Conservation (phyloP, 2,888 invertebrate genomes). For the Venustoraphidia nigricollis region DNA sequence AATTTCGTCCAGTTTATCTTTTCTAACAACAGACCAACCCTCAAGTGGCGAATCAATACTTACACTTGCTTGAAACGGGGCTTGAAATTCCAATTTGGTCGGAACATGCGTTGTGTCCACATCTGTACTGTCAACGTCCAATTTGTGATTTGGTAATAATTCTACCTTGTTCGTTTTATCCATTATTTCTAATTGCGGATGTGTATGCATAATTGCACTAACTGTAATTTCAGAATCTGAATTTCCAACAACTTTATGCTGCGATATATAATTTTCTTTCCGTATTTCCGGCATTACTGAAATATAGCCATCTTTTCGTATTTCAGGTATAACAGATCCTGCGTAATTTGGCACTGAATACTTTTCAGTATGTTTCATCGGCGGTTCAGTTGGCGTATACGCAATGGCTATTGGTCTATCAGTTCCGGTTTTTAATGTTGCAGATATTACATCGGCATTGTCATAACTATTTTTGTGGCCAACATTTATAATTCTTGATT, state of each 20-base stretch:
- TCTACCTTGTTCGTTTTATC: constrained; percentile 3
- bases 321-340: constrained; percentile 32
- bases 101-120: constrained; percentile 20
- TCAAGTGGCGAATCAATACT: constrained; percentile 40
- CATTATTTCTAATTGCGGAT: constrained; percentile 14
- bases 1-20: constrained; percentile 11
- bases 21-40: constrained; percentile 44
- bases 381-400: constrained; percentile 41
- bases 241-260: constrained; percentile 6
- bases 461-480: constrained; percentile 15
- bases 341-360: constrained; percentile 32
- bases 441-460: constrained; percentile 22
- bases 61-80: constrained; percentile 51
- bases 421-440: constrained; percentile 26
- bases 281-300: no score
- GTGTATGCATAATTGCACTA: constrained; percentile 28
- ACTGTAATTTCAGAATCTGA: constrained; percentile 25
- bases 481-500: constrained; percentile 29
- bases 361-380: constrained; percentile 19
- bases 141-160: constrained; percentile 10
- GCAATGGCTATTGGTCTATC: constrained; percentile 49
- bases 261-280: neutral
- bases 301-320: constrained; percentile 17
- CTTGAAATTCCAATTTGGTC: constrained; percentile 42
- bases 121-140: constrained; percentile 10